Percentiles rank a stretch among this genome's conserved stretches.
phyloP scores from a whole-genome alignment of 2,113 vertebrate species.

The Loxodonta africana region DNA sequence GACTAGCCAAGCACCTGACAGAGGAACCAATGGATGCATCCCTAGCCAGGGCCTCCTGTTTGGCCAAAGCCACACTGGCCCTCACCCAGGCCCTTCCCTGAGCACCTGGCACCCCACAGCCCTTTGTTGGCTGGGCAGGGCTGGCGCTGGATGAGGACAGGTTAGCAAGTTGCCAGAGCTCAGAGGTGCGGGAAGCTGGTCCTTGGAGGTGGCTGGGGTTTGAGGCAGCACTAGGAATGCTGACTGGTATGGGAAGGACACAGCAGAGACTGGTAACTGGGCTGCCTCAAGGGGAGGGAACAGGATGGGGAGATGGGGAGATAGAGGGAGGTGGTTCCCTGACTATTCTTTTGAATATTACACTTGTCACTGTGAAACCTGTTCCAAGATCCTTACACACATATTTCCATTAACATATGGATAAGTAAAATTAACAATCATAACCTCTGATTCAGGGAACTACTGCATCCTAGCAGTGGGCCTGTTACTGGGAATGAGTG shows the following conservation, averaged over 20 bases:
- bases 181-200: not conserved
- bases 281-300: not conserved
- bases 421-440: not conserved
- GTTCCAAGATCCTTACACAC: not conserved
- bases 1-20: not conserved
- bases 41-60: not conserved
- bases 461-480: not conserved
- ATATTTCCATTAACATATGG: too few relatives aligned
- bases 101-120: not conserved
- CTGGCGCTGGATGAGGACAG: not conserved
- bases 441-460: not conserved
- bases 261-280: not conserved
- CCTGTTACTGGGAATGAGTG: not conserved
- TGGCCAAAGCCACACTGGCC: not conserved
- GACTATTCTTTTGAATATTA: not conserved
- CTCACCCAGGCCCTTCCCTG: not conserved
- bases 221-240: not conserved
- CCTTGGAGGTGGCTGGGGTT: too few relatives aligned
- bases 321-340: not conserved
- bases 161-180: accelerated
- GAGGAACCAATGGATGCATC: not conserved
- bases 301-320: too few relatives aligned
- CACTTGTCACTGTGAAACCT: not conserved
- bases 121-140: not conserved
- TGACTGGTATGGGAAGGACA: not conserved